phyloP scores from a whole-genome alignment of 2,888 invertebrate species.

The Saturnia japonica region DNA sequence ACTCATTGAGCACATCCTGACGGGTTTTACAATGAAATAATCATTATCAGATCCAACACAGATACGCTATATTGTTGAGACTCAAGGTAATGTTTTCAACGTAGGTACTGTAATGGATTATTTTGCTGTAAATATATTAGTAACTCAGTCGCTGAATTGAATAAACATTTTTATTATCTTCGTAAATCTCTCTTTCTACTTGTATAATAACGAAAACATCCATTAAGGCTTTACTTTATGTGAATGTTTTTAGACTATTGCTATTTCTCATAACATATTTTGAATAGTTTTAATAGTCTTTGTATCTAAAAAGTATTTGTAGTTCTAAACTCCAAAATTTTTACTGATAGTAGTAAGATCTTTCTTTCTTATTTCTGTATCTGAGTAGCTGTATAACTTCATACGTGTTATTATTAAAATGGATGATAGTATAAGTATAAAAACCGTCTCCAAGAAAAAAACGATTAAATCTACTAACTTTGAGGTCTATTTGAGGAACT shows the following conservation, averaged over 20 bases:
- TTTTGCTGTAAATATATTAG: neutral
- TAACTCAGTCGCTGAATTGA: neutral
- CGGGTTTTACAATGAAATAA: constrained; percentile 45
- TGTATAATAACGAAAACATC: neutral
- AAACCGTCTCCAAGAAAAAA: too few species aligned
- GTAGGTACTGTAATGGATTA: neutral
- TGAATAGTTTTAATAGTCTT: too few species aligned
- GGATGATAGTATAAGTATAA: too few species aligned
- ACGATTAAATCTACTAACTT: too few species aligned
- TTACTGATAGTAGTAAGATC: too few species aligned
- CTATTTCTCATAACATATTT: too few species aligned
- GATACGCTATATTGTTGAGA: constrained; percentile 14
- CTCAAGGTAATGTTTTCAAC: constrained; percentile 16
- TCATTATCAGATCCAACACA: constrained; percentile 21
- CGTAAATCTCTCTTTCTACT: neutral
- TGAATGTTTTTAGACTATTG: neutral
- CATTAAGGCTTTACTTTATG: neutral
- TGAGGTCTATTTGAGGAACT: too few species aligned
- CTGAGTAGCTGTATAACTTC: too few species aligned
- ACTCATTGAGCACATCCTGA: constrained; percentile 56
- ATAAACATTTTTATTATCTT: neutral
- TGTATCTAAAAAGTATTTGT: too few species aligned
- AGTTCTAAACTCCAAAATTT: too few species aligned
- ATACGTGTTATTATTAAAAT: too few species aligned
- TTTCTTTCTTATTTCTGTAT: too few species aligned